Percentiles rank a stretch among this genome's conserved stretches.
phyloP scores from a whole-genome alignment of 2,113 vertebrate species.

The Oncorhynchus mykiss region DNA sequence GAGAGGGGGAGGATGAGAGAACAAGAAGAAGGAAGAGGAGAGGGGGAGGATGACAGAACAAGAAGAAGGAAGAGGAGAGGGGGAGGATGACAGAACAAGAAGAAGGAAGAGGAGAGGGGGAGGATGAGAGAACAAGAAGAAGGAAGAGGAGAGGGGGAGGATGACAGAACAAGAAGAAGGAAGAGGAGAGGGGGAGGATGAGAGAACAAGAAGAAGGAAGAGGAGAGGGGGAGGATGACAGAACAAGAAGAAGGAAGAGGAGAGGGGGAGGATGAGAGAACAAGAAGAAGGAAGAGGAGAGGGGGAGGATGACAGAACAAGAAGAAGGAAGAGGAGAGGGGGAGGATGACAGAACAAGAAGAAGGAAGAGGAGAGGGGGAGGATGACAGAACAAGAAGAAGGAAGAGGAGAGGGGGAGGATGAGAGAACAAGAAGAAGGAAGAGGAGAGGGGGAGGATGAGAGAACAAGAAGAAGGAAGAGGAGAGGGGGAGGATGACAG shows the following conservation, averaged over 20 bases:
- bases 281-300: background rate
- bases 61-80: conserved; percentile 24
- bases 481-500: conserved; percentile 18
- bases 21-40: conserved; percentile 10
- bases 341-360: conserved; percentile 5
- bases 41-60: background rate
- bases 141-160: background rate
- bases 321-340: conserved; percentile 10
- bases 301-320: background rate
- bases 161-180: background rate
- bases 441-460: conserved; percentile 1
- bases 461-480: background rate
- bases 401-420: background rate
- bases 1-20: too few relatives aligned
- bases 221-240: background rate
- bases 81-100: background rate
- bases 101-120: conserved; percentile 9
- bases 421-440: background rate
- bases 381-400: conserved; percentile 2
- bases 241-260: background rate
- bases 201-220: background rate
- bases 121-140: background rate
- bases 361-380: background rate
- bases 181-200: background rate
- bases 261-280: background rate